Percentiles rank a stretch among this genome's conserved stretches.
phyloP scores from a whole-genome alignment of 2,888 invertebrate genomes.

The Amphipoea oculea region DNA sequence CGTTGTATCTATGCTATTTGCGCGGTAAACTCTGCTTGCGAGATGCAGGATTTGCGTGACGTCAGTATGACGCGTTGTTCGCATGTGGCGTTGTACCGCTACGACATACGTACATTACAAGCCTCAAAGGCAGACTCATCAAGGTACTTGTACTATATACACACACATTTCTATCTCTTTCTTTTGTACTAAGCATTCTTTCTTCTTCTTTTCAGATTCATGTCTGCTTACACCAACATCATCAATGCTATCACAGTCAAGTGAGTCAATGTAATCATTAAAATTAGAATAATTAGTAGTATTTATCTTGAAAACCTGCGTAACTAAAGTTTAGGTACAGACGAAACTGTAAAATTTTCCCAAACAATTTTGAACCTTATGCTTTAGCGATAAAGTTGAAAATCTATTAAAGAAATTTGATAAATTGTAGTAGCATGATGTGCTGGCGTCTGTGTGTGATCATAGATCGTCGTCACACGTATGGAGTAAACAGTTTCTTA shows the following conservation, averaged over 20 bases:
- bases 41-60: too few relatives aligned
- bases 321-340: neutral
- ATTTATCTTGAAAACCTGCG: too few relatives aligned
- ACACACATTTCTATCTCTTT: neutral
- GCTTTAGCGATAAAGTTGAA: too few relatives aligned
- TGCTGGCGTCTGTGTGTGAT: too few relatives aligned
- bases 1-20: too few relatives aligned
- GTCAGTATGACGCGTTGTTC: too few relatives aligned
- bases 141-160: neutral
- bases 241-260: constrained; percentile 87
- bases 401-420: too few relatives aligned
- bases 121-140: neutral
- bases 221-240: constrained; percentile 87
- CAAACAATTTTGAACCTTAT: too few relatives aligned
- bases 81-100: too few relatives aligned
- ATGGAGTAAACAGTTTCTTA: neutral
- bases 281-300: neutral
- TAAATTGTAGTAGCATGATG: too few relatives aligned
- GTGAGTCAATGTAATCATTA: constrained; percentile 75
- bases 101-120: neutral
- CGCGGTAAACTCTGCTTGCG: too few relatives aligned
- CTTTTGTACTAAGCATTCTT: constrained; percentile 29
- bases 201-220: constrained; percentile 84
- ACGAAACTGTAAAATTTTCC: too few relatives aligned
- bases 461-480: neutral